Evolutionary conservation across 23 tunicate species (phyloP), one percentile per base, ranked within the genome.

Genomic region (Trididemnum clinides): DNA sequence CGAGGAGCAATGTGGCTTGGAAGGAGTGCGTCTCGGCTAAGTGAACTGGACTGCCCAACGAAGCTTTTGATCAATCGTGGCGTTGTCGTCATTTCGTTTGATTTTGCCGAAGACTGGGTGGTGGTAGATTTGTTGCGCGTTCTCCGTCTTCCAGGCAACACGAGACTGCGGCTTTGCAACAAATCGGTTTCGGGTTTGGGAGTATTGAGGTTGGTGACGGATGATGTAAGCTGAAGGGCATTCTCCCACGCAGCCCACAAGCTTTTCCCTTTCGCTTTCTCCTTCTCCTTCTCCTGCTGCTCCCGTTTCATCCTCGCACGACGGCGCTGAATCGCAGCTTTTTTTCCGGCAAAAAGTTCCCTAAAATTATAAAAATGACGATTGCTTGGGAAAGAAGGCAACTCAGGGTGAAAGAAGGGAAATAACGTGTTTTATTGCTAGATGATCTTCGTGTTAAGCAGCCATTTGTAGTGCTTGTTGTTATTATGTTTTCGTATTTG

Each of bases 301-400:
- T 89, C 88, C 38, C 74, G 33, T 38, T 39, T 62, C 39, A 57
- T 33, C 44, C 21, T 72, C 33, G 76, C 93, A 20, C 93, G 88
- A 2, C 78, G 82, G 1, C 93, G 79, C 73, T 84, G 36, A 39
- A 89, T 29, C 20, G 86, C 93, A 0, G 64, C 80, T 27, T 84
- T 84, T 27, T 72, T 76, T 22, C 93, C 93, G 33, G 57, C 37
- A 0, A 83, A 71, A 34, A 89, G 39, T 35, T 89, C 93, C 71
- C 93, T 89, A 65, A 73, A 73, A 73, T 4, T 23, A n/a, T n/a
- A 62, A 62, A n/a, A 20, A 62, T 62, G n/a, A n/a, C n/a, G n/a
- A n/a, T n/a, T n/a, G n/a, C n/a, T n/a, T n/a, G n/a, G n/a, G n/a
- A n/a, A n/a, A n/a, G n/a, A n/a, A n/a, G n/a, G n/a, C n/a, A n/a